These are phyloP conservation scores for Formica aserva DNA, from an alignment of 2,888 invertebrate species.

Conservation along the genomic window DNA sequence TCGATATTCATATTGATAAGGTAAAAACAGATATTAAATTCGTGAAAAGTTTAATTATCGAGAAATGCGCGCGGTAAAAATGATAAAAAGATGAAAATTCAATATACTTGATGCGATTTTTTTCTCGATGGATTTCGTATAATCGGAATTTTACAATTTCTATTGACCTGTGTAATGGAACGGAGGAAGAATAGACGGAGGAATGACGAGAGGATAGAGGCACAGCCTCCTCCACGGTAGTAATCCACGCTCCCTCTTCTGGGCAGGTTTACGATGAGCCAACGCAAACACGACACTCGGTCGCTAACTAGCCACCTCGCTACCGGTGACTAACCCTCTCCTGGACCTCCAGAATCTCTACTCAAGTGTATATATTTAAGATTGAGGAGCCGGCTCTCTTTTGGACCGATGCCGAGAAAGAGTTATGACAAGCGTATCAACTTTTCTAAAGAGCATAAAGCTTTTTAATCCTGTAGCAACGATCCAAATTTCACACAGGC, in stretches of 20 bases:
- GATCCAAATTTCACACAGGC: not conserved
- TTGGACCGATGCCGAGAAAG: not conserved
- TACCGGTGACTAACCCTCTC: slow-evolving; percentile 77
- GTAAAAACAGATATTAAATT: not conserved
- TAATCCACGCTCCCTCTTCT: slow-evolving; percentile 72
- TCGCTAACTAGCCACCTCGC: slow-evolving; percentile 83
- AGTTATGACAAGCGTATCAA: not conserved
- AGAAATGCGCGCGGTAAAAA: not conserved
- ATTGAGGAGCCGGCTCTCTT: not conserved
- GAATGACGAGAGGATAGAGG: slow-evolving; percentile 58
- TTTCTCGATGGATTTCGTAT: not conserved
- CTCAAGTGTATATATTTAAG: slow-evolving; percentile 46
- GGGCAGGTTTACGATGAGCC: slow-evolving; percentile 83
- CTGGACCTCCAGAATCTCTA: slow-evolving; percentile 68
- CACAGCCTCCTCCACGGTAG: slow-evolving; percentile 70
- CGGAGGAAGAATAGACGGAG: slow-evolving; percentile 40
- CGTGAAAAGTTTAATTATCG: not conserved
- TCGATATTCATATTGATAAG: not conserved
- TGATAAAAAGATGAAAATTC: not conserved
- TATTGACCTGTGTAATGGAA: slow-evolving; percentile 40
- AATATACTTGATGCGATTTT: not conserved
- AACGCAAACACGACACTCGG: slow-evolving; percentile 82
- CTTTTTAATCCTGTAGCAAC: not conserved
- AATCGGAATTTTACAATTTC: slow-evolving; percentile 47
- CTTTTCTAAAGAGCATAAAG: not conserved